Base-by-base conservation (phyloP, 2,888 invertebrate species). In the Eilema caniola region DNA sequence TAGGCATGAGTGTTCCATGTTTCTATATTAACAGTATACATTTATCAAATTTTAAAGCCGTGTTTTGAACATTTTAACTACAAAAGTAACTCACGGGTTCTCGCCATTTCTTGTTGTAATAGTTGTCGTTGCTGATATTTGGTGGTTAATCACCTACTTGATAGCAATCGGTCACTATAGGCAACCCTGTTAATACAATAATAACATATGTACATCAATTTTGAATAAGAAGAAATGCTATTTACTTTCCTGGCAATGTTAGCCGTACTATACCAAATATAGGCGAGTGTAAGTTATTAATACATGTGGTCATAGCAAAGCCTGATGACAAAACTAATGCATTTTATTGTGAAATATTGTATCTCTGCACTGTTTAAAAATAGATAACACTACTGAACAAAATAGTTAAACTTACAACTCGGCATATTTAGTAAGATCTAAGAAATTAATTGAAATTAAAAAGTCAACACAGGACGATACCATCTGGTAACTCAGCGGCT, bases 21-120 rank as follows among this genome's bases (percentile, higher is more conserved):
- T 82, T 81, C 80, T 83, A 83, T 79, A 74, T 71, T 80, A 81
- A 80, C 80, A 83, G 78, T 83, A 83, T 81, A 85, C 78, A 79
- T 83, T 80, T 83, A 82, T 73, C 76, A 78, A 83, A 81, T 73
- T 73, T 76, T 69, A 72, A 69, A 65, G 72, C 62, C 69, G 62
- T 69, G 47, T 63, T 74, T 77, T 70, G 10, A 71, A 77, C 75
- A 79, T 79, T 81, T 76, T 71, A 73, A 79, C 72, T 63, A 74
- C 69, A 74, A 69, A 67, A 16, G 1, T 28, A 37, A 23, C 8
- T 25, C 24, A 37, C 2, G 33, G 20, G 23, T 53, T 31, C 31
- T 67, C n/a, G 11, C 37, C 41, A 47, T 61, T 61, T 53, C 20
- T 61, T 2, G 14, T 60, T 12, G 25, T 14, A 3, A 1, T 28